Evolutionary conservation across 2,888 invertebrate genomes (phyloP), one percentile per base, ranked within the genome.

Genomic region (Agriopis marginaria): DNA sequence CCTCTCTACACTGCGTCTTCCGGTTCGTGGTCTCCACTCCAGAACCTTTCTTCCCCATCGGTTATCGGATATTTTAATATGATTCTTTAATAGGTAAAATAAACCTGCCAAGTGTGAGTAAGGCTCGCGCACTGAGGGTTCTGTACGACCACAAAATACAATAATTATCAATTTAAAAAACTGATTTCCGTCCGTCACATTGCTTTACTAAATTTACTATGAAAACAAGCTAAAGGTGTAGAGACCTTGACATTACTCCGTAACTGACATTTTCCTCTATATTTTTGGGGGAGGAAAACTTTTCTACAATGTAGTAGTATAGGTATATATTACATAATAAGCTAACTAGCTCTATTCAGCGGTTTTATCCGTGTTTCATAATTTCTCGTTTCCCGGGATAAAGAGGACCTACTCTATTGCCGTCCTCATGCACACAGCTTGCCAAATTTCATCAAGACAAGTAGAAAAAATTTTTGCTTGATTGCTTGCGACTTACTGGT

Each of bases 241-340:
- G 8, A 39, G 39, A 49, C 59, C 59, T 60, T 60, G 59, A 60
- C 60, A 60, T 60, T 60, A 17, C 12, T 14, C 32, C n/a, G 17
- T 12, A n/a, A 60, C 39, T 49, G 49, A 47, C 32, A 45, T 59
- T 60, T 59, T 49, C 60, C 60, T 60, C 8, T 47, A 32, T 47
- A 32, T 39, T 23, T 51, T 51, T 23, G 51, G 51, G 11, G 11
- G 10, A 10, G 23, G 23, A 32, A 51, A 51, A 51, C 11, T 32
- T 51, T 7, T 32, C 11, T 32, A 9, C 14, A 10, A 50, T 23
- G 50, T 10, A 0, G 17, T 7, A 50, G 14, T 47, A n/a, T n/a
- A 49, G 1, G 7, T 49, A n/a, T 14, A 49, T 10, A 23, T 23
- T 23, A 7, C 10, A 8, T 47, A 49, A 5, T 49, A n/a, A n/a